Evolutionary conservation across 1,140 invertebrate species (phyloP), one percentile per base, ranked within the genome.

Genomic region (Teleopsis dalmanni): DNA sequence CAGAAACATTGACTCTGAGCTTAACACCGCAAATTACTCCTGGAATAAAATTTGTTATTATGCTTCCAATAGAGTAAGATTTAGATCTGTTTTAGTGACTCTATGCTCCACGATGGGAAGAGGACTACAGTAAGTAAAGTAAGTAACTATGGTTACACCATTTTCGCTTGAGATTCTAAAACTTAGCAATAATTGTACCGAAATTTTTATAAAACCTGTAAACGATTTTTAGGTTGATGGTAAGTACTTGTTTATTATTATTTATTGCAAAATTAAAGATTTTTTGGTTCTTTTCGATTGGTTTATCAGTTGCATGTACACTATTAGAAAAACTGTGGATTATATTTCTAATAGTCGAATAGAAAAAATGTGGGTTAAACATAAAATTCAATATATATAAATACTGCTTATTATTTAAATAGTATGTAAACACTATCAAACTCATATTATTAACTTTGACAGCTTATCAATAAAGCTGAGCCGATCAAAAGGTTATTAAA

Each of bases 141-240:
- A 49, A 38, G 42, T 53, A 10, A 67, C 64, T 9, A 59, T 58
- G 21, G 55, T 67, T 6, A 64, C 64, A 1, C 54, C 61, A 0
- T 56, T 58, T 26, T 55, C 59, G 0, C 23, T 67, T 43, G 52
- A 47, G 7, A 51, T 61, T 9, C 18, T 36, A 27, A 62, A 60
- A 9, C 34, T 64, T 48, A 61, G 61, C 1, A 6, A 43, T 0
- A 67, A 64, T 21, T 68, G 63, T 25, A 65, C 46, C 10, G 65
- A 68, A 26, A 36, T 68, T 22, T 13, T 65, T 0, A 45, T 68
- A 18, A 47, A 48, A 16, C 54, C 50, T 2, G 42, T 49, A 18
- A 50, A 55, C 27, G 48, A 55, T 40, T 52, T 52, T 9, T 55
- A 51, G 54, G 38, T 23, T 36, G 50, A 52, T 44, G 25, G 54